Conservation (phyloP, 2,113 vertebrate genomes). For the Ceuthmochares aereus region DNA sequence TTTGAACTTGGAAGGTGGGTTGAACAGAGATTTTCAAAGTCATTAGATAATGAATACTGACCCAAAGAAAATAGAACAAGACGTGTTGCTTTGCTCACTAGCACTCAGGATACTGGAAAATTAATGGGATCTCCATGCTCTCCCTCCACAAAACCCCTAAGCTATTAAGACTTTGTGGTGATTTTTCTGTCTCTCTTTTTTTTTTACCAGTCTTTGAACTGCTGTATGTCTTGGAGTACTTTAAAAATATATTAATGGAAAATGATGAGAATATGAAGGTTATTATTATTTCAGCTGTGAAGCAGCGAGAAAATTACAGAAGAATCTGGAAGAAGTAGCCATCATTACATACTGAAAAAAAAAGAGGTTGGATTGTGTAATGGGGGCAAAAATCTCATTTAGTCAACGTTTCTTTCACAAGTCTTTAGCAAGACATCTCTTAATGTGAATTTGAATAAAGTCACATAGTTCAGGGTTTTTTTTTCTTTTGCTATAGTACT, state of each 20-base stretch:
- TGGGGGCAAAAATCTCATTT: conserved; percentile 38
- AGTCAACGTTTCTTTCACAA: conserved; percentile 4
- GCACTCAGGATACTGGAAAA: neutral
- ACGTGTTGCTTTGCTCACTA: neutral
- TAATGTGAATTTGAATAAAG: conserved; percentile 3
- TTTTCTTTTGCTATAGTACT: neutral
- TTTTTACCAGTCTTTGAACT: conserved; percentile 12
- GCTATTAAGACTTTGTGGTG: neutral
- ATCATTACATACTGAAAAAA: neutral
- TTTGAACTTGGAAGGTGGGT: neutral
- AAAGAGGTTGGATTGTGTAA: neutral
- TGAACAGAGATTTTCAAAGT: neutral
- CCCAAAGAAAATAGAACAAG: neutral
- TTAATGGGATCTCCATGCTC: neutral
- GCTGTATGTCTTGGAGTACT: neutral
- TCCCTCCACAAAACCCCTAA: neutral
- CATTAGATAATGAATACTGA: neutral
- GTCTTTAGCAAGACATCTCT: neutral
- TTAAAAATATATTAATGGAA: neutral
- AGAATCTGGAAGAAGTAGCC: neutral
- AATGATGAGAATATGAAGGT: neutral
- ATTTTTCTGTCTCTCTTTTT: neutral
- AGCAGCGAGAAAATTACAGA: neutral
- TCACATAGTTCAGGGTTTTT: neutral
- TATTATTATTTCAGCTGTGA: neutral